Evolutionary conservation across 2,113 vertebrate species (phyloP).

Genomic region (Crotalus viridis): DNA sequence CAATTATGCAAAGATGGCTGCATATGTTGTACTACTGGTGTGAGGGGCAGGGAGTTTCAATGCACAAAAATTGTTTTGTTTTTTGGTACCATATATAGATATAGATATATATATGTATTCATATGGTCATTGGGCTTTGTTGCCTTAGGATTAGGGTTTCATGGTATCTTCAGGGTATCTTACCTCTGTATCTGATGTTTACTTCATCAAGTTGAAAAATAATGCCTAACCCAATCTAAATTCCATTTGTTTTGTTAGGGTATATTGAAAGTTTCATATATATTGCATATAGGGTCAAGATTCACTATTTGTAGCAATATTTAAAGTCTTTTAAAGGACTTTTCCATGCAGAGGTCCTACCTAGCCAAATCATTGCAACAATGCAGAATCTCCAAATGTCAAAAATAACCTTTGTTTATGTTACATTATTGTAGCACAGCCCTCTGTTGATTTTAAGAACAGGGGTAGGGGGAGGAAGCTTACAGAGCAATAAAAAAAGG

Average conservation of each 20-base stretch:
- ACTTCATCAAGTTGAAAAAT: neutral
- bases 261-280: neutral
- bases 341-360: conserved; percentile 27
- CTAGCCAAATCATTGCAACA: conserved; percentile 42
- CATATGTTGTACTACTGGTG: neutral
- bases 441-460: conserved; percentile 21
- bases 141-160: neutral
- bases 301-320: neutral
- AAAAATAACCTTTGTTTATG: conserved; percentile 8
- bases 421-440: conserved; percentile 17
- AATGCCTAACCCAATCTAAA: neutral
- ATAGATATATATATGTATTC: neutral
- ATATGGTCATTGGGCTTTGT: neutral
- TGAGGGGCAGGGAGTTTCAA: neutral
- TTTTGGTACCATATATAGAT: neutral
- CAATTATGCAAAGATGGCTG: neutral
- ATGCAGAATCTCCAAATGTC: conserved; percentile 33
- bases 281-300: conserved; percentile 24
- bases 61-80: neutral
- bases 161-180: neutral
- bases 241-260: neutral
- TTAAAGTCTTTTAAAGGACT: conserved; percentile 45
- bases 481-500: conserved; percentile 30
- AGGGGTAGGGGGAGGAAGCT: neutral
- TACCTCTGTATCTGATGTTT: neutral